Evolutionary conservation across 2,888 invertebrate genomes (phyloP).

Genomic region (Siphlonurus alternatus): DNA sequence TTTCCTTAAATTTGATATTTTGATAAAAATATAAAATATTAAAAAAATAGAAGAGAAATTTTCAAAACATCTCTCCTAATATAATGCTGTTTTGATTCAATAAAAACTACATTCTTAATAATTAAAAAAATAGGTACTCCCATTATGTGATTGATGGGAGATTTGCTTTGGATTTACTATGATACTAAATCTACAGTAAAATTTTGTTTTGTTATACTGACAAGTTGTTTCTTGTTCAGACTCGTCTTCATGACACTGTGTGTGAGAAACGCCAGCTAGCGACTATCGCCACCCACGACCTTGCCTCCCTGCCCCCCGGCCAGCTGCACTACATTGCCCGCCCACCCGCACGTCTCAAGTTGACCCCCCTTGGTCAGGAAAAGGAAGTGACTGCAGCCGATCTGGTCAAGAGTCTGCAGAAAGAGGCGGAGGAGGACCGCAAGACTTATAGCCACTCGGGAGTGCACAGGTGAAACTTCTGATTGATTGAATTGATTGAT

Average conservation of each 20-base stretch:
- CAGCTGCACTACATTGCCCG: slow-evolving; percentile 46
- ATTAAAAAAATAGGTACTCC: too few relatives aligned
- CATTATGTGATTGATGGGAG: too few relatives aligned
- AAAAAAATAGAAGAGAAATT: too few relatives aligned
- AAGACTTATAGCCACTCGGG: slow-evolving; percentile 68
- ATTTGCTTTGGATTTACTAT: too few relatives aligned
- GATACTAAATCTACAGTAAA: too few relatives aligned
- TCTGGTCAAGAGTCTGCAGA: slow-evolving; percentile 47
- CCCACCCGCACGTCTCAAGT: slow-evolving; percentile 41
- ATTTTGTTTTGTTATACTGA: too few relatives aligned
- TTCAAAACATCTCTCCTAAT: too few relatives aligned
- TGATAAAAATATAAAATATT: too few relatives aligned
- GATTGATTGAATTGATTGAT: too few relatives aligned
- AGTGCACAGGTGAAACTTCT: slow-evolving; percentile 52
- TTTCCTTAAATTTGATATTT: too few relatives aligned
- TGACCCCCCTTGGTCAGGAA: slow-evolving; percentile 45
- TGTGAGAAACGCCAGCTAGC: slow-evolving; percentile 62
- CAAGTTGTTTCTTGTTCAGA: slow-evolving; percentile 36
- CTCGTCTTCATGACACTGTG: slow-evolving; percentile 52
- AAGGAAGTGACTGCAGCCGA: slow-evolving; percentile 45
- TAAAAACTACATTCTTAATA: too few relatives aligned
- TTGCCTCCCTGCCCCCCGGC: slow-evolving; percentile 43
- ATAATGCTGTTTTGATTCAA: too few relatives aligned
- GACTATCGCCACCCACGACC: slow-evolving; percentile 72
- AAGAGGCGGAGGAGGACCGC: slow-evolving; percentile 60